Base-by-base conservation (phyloP, 2,113 vertebrate genomes). In the Amazona guildingii region DNA sequence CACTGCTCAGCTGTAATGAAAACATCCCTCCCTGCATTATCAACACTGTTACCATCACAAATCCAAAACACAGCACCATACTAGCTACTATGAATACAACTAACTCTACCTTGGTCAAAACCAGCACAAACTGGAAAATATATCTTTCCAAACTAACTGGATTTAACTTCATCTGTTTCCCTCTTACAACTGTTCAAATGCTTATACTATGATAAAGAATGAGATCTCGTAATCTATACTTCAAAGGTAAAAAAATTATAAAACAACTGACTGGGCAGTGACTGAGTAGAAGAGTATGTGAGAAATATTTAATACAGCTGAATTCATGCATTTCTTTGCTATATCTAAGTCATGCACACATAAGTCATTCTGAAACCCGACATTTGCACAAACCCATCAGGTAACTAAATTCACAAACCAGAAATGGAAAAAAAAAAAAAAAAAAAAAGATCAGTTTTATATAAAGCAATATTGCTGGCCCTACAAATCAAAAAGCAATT, bases 401-500 rank as follows among this genome's bases (percentile, higher is more conserved):
- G 46, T 20, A 89, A 64, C 18, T 28, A 39, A 76, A 72, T 39
- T 67, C 66, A 79, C 18, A 76, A 81, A 68, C 21, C 33, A 64
- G 29, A 90, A 62, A 81, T 10, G 43, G 43, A 46, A 49, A 79
- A 92, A 51, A 29, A 49, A 23, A 43, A 21, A 39, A 67, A n/a
- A 13, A 37, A 9, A 37, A 37, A 37, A 37, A 37, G 0, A 51
- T 1, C 29, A 51, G 9, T 62, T 77, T 48, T 79, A 75, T 43
- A 49, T 46, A 88, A 86, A 84, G 55, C 39, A 84, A 24, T 44
- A 90, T 9, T 66, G 75, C 23, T 82, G 67, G 82, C 66, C n/a
- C 80, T 82, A 86, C 51, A 84, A 81, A 92, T 75, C 66, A 95
- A 82, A 78, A 92, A 43, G 52, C 37, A 77, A 95, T 88, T 93